These are phyloP conservation scores for Ageneiosus marmoratus DNA, from an alignment of 2,113 vertebrate genomes.

Conservation along the genomic window DNA sequence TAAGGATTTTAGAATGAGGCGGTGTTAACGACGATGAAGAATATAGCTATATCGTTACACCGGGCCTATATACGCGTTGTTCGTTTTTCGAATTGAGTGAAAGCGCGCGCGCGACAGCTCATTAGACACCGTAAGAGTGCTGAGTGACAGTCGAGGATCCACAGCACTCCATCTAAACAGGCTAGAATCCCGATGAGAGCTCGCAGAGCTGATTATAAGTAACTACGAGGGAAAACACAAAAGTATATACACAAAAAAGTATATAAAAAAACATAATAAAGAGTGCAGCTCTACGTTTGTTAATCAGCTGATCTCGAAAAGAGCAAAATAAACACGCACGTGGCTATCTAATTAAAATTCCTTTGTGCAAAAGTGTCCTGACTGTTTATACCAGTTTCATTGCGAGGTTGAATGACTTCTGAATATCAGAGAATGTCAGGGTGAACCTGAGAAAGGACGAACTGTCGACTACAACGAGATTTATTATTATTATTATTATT, in stretches of 20 bases:
- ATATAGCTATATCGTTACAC: not conserved
- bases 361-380: not conserved
- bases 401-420: not conserved
- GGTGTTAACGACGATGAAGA: conserved; percentile 10
- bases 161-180: conserved; percentile 41
- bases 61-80: not conserved
- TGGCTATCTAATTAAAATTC: not conserved
- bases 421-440: not conserved
- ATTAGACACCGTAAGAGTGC: conserved; percentile 42
- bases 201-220: conserved; percentile 7
- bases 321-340: not conserved
- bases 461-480: not conserved
- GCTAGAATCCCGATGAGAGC: conserved; percentile 29
- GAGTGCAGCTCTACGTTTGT: not conserved
- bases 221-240: conserved; percentile 15
- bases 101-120: conserved; percentile 34
- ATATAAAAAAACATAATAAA: not conserved
- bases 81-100: conserved; percentile 1
- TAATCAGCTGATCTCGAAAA: not conserved
- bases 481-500: not conserved
- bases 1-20: not conserved
- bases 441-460: not conserved
- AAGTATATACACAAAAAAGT: not conserved
- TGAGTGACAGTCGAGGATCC: conserved; percentile 40
- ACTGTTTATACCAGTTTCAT: not conserved